Base-by-base conservation (phyloP, 2,888 invertebrate genomes). In the Lampropteryx suffumata region DNA sequence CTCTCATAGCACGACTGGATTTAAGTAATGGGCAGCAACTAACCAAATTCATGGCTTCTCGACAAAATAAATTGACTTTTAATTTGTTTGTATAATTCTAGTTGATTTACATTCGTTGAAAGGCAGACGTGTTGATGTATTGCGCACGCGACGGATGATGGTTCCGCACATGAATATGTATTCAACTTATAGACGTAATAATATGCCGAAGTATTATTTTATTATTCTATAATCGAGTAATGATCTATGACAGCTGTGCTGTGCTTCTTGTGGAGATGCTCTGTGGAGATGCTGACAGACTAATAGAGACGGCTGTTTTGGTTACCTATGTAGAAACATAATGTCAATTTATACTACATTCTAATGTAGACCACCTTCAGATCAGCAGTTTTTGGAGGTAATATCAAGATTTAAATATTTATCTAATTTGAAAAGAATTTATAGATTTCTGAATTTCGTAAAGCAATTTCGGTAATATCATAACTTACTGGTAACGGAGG, bases 111-210 rank as follows among this genome's bases (percentile, higher is more conserved):
- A 50, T 50, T 28, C 32, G 49, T 49, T 50, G 43, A 50, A 37
- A 37, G 30, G 43, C 39, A 28, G 53, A 55, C 55, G 49, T 53
- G 35, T 57, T 61, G 53, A 62, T 42, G 55, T 51, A 47, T 28
- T 34, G 51, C 48, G 48, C 53, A 43, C 48, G 53, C 53, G 53
- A 39, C 47, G 36, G 43, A 32, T 26, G 46, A 36, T 35, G 39
- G 24, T 29, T 36, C 44, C 53, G 44, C 8, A 29, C 35, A 47
- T 53, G 13, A 35, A 48, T 48, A 47, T 48, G 34, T 40, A 53
- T 51, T 40, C 27, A 27, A 26, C 40, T 43, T 42, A 33, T 45
- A 45, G 37, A 28, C 29, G 8, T 26, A 14, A 28, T 34, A 21
- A 36, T 34, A 43, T 34, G 43, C 46, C 41, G 10, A 28, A 27